Evolutionary conservation across 2,888 invertebrate genomes (phyloP).

Genomic region (Hipparchia sbordonii): DNA sequence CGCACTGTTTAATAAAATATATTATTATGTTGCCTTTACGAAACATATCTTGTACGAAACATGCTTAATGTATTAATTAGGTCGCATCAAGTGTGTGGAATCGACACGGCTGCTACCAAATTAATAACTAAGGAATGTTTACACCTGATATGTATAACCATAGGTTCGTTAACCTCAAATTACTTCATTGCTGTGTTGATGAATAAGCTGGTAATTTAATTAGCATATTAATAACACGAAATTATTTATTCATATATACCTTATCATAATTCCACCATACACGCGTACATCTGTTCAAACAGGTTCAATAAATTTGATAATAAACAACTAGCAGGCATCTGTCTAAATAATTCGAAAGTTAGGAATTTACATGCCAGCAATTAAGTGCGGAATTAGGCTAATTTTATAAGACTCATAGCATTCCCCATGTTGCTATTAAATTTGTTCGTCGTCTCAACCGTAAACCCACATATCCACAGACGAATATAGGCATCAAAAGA

Average conservation of each 20-base stretch:
- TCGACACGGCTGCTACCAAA: conserved; percentile 28
- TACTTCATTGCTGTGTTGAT: conserved; percentile 17
- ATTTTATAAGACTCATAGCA: too few species aligned
- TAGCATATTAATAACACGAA: conserved; percentile 15
- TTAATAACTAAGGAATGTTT: conserved; percentile 30
- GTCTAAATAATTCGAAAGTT: neutral
- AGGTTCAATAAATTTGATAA: conserved; percentile 12
- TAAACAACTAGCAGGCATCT: neutral
- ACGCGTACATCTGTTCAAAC: conserved; percentile 12
- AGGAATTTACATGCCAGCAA: too few species aligned
- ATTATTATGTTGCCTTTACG: neutral
- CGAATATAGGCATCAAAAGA: too few species aligned
- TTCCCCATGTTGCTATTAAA: too few species aligned
- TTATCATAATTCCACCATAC: conserved; percentile 9
- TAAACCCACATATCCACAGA: too few species aligned
- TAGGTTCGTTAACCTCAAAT: conserved; percentile 26
- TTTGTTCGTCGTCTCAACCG: too few species aligned
- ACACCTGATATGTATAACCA: conserved; percentile 27
- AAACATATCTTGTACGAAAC: neutral
- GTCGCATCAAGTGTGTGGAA: conserved; percentile 35
- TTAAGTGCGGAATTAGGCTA: too few species aligned
- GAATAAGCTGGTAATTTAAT: conserved; percentile 16
- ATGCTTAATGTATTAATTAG: conserved; percentile 31
- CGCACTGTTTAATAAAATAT: neutral
- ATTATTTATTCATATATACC: conserved; percentile 9